Evolutionary conservation across 2,113 vertebrate species (phyloP).

Genomic region (Aptenodytes forsteri): DNA sequence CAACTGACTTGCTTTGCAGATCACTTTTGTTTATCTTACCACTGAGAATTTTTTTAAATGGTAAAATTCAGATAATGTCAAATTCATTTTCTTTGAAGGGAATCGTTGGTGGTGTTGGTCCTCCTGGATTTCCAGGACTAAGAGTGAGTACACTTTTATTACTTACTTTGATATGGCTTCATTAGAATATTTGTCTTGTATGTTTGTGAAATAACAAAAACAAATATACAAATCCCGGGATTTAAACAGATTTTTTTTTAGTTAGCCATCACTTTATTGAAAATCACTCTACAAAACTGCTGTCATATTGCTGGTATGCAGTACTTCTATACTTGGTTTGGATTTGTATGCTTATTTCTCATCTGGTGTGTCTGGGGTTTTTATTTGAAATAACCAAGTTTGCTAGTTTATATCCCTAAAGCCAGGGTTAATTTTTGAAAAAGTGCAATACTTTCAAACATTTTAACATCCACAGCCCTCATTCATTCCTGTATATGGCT

Average conservation of each 20-base stretch:
- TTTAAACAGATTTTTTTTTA: not conserved
- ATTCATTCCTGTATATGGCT: not conserved
- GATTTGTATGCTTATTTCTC: not conserved
- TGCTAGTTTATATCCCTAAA: not conserved
- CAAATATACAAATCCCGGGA: not conserved
- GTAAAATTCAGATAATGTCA: not conserved
- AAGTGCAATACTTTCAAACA: not conserved
- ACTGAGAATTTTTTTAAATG: not conserved
- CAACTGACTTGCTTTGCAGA: not conserved
- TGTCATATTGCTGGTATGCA: not conserved
- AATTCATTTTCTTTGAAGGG: slow-evolving; percentile 79
- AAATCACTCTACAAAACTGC: not conserved
- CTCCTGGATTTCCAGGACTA: slow-evolving; percentile 91
- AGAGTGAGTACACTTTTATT: slow-evolving; percentile 82
- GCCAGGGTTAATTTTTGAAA: not conserved
- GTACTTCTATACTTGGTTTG: not conserved
- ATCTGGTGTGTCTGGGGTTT: not conserved
- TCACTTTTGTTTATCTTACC: not conserved
- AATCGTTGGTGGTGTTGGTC: slow-evolving; percentile 85
- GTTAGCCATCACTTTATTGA: not conserved
- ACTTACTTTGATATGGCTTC: not conserved
- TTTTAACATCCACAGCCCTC: not conserved
- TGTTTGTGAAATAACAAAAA: not conserved
- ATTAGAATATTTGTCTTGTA: not conserved
- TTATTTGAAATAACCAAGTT: not conserved